phyloP scores from a whole-genome alignment of 1,140 invertebrate species.

The Harpegnathos saltator region DNA sequence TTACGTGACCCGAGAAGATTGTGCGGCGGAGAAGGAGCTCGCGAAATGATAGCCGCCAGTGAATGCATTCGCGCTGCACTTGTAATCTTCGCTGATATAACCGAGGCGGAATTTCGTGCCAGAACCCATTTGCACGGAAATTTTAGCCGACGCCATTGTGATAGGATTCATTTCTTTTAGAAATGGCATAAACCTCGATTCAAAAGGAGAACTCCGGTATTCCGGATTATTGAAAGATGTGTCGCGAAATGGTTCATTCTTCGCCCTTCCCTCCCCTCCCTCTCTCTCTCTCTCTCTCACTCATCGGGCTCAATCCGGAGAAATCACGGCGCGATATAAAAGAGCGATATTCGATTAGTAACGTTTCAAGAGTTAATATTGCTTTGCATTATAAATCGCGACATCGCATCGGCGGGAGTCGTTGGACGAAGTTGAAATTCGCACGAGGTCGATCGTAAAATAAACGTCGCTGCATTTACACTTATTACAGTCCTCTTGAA shows the following conservation, averaged over 20 bases:
- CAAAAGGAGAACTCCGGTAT: slow-evolving; percentile 49
- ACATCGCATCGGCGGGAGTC: slow-evolving; percentile 62
- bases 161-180: slow-evolving; percentile 64
- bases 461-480: neutral
- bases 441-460: slow-evolving; percentile 10
- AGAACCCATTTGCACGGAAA: slow-evolving; percentile 61
- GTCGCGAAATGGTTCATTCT: slow-evolving; percentile 39
- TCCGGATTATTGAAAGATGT: slow-evolving; percentile 59
- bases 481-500: neutral
- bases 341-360: slow-evolving; percentile 78
- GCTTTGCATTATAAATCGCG: slow-evolving; percentile 75
- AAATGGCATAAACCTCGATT: slow-evolving; percentile 58
- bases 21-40: slow-evolving; percentile 38
- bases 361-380: slow-evolving; percentile 75
- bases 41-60: slow-evolving; percentile 58
- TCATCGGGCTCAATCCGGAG: neutral
- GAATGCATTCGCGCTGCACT: slow-evolving; percentile 34
- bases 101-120: slow-evolving; percentile 62
- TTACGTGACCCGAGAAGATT: slow-evolving; percentile 60
- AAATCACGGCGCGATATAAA: slow-evolving; percentile 39
- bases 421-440: slow-evolving; percentile 7
- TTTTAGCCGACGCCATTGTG: slow-evolving; percentile 55
- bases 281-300: too few relatives aligned
- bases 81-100: slow-evolving; percentile 61
- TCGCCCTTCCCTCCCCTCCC: too few relatives aligned